phyloP scores from a whole-genome alignment of 2,797 vertebrate genomes.

The Champsocephalus gunnari region DNA sequence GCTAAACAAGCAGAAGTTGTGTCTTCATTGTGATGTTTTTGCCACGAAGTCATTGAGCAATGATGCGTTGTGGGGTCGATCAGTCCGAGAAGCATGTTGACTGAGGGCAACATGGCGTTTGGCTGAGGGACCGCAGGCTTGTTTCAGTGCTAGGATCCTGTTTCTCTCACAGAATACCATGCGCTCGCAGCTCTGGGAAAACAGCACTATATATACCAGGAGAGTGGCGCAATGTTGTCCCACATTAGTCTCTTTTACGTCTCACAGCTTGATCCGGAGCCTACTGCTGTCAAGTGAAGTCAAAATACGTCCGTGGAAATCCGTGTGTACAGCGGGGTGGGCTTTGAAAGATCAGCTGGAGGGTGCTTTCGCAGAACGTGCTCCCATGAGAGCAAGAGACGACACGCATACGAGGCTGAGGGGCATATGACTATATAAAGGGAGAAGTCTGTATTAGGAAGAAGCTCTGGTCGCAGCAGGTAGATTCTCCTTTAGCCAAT shows the following conservation, averaged over 20 bases:
- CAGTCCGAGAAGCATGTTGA: constrained; percentile 28
- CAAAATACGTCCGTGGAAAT: constrained; percentile 57
- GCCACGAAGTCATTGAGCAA: too few relatives aligned
- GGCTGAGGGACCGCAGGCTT: constrained; percentile 45
- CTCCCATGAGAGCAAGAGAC: constrained; percentile 39
- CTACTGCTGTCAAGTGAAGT: constrained; percentile 59
- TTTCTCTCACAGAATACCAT: constrained; percentile 80
- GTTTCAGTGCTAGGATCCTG: constrained; percentile 71
- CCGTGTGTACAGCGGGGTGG: constrained; percentile 8
- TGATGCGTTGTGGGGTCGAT: constrained; percentile 29
- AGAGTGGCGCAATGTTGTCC: constrained; percentile 64
- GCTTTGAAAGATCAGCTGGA: constrained; percentile 42
- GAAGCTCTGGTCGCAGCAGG: neutral
- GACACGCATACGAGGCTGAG: constrained; percentile 26
- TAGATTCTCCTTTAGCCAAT: neutral
- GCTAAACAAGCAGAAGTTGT: too few relatives aligned
- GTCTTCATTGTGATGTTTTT: too few relatives aligned
- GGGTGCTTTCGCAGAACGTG: constrained; percentile 54
- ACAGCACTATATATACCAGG: constrained; percentile 76
- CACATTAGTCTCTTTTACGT: constrained; percentile 46
- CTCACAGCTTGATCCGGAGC: constrained; percentile 40
- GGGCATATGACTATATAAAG: constrained; percentile 27
- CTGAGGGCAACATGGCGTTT: constrained; percentile 38
- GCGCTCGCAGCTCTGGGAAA: constrained; percentile 77
- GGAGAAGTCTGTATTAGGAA: constrained; percentile 18